Evolutionary conservation across 2,888 invertebrate genomes (phyloP).

Genomic region (Tethea ocularis): DNA sequence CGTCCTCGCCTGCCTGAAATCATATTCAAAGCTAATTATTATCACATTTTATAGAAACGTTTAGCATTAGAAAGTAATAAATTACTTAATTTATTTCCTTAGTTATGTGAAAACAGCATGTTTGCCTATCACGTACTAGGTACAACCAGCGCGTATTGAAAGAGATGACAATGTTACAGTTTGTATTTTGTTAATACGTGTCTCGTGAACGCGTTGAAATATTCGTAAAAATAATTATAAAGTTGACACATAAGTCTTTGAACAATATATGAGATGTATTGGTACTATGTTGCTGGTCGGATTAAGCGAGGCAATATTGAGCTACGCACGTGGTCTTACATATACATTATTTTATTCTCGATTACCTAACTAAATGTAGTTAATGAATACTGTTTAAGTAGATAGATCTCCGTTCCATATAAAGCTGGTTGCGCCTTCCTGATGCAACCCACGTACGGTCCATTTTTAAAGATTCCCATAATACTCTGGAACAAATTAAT

Average conservation of each 20-base stretch:
- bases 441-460: slow-evolving; percentile 55
- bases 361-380: slow-evolving; percentile 71
- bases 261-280: not conserved
- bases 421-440: slow-evolving; percentile 62
- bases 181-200: not conserved
- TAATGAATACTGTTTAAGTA: slow-evolving; percentile 80
- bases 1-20: slow-evolving; percentile 61
- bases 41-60: slow-evolving; percentile 71
- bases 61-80: slow-evolving; percentile 56
- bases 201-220: no score
- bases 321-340: slow-evolving; percentile 56
- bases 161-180: not conserved
- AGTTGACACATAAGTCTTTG: not conserved
- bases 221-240: not conserved
- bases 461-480: slow-evolving; percentile 60
- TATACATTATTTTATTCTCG: slow-evolving; percentile 46
- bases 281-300: slow-evolving; percentile 39
- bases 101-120: slow-evolving; percentile 35
- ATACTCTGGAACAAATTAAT: slow-evolving; percentile 61
- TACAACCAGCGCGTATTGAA: slow-evolving; percentile 42
- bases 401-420: slow-evolving; percentile 78
- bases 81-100: slow-evolving; percentile 47
- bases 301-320: slow-evolving; percentile 65
- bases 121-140: slow-evolving; percentile 40
- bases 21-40: slow-evolving; percentile 71